phyloP scores from a whole-genome alignment of 2,113 vertebrate genomes.

The Oncorhynchus nerka region DNA sequence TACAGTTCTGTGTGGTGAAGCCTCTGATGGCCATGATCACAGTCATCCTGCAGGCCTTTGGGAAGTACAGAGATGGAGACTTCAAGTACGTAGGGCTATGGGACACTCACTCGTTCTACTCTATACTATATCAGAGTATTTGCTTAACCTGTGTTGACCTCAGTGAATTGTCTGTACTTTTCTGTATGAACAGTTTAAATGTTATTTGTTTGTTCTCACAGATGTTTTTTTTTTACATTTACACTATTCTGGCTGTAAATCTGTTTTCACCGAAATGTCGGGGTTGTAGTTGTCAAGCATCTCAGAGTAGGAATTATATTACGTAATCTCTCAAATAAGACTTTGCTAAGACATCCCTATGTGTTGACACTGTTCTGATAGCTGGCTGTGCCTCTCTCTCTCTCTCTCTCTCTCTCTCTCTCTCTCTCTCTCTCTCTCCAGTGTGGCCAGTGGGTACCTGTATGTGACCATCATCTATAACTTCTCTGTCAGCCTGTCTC shows the following conservation, averaged over 20 bases:
- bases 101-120: not conserved
- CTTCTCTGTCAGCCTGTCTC: slow-evolving; percentile 93
- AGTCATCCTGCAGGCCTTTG: slow-evolving; percentile 90
- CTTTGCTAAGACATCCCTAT: not conserved
- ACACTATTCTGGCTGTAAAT: too few relatives aligned
- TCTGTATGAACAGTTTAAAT: too few relatives aligned
- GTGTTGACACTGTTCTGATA: not conserved
- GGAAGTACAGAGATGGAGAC: slow-evolving; percentile 94
- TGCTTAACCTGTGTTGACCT: not conserved
- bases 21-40: slow-evolving; percentile 93
- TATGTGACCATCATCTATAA: slow-evolving; percentile 97
- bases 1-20: slow-evolving; percentile 96
- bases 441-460: slow-evolving; percentile 92
- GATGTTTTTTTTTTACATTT: too few relatives aligned
- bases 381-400: not conserved
- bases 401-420: slow-evolving; percentile 73
- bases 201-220: too few relatives aligned
- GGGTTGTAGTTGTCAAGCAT: too few relatives aligned
- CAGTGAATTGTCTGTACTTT: not conserved
- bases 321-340: not conserved
- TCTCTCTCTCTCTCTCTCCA: slow-evolving; percentile 69
- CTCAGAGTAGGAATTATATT: too few relatives aligned
- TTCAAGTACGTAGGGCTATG: slow-evolving; percentile 82
- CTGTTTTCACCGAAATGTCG: too few relatives aligned
- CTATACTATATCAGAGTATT: not conserved